phyloP scores from a whole-genome alignment of 2,113 vertebrate species.

The Cyprinodon brontotheroides region DNA sequence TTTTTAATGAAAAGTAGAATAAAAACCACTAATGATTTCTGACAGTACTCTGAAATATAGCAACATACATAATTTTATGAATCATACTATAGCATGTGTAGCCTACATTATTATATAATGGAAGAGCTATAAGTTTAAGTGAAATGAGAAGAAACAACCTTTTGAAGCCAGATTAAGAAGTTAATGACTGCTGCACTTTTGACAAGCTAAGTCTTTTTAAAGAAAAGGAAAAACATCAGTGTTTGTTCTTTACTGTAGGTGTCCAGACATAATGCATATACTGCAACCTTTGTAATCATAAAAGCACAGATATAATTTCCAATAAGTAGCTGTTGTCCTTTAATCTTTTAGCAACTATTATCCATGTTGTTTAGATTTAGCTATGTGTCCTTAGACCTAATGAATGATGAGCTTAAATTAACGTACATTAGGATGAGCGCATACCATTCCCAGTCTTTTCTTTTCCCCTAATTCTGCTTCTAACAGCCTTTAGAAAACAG shows the following conservation, averaged over 20 bases:
- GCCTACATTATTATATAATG: too few relatives aligned
- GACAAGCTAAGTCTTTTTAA: too few relatives aligned
- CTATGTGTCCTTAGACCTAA: slow-evolving; percentile 32
- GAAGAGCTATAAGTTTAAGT: too few relatives aligned
- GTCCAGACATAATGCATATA: background rate
- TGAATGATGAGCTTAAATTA: slow-evolving; percentile 36
- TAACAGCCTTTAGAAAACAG: slow-evolving; percentile 64
- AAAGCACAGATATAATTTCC: slow-evolving; percentile 3
- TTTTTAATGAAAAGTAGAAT: background rate
- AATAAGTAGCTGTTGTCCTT: slow-evolving; percentile 6
- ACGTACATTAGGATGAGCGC: slow-evolving; percentile 33
- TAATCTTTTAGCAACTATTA: slow-evolving; percentile 25
- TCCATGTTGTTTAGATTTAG: slow-evolving; percentile 34
- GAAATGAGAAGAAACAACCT: too few relatives aligned
- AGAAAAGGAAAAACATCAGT: background rate
- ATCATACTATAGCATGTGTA: too few relatives aligned
- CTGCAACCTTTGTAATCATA: background rate
- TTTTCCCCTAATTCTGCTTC: slow-evolving; percentile 17
- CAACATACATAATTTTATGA: too few relatives aligned
- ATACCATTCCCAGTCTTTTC: slow-evolving; percentile 34
- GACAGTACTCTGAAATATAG: background rate
- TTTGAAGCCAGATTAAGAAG: too few relatives aligned
- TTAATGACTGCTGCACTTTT: too few relatives aligned
- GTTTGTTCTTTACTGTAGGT: background rate
- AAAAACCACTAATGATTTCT: too few relatives aligned